Evolutionary conservation across 2,113 vertebrate genomes (phyloP), one percentile per base, ranked within the genome.

Genomic region (Camarhynchus parvulus): DNA sequence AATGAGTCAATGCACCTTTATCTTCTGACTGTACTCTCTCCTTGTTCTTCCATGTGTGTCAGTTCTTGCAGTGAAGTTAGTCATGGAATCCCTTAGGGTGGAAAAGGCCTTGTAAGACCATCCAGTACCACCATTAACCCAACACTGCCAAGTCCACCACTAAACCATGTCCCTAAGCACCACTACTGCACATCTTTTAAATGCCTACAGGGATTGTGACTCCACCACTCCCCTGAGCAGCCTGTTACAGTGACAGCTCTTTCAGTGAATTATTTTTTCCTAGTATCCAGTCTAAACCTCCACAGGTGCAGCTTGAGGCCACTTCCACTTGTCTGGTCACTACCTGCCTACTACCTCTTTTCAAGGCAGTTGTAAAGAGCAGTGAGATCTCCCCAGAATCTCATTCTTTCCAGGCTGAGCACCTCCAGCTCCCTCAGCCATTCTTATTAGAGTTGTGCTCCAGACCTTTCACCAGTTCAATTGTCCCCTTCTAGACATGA

Each of bases 1-100:
- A 94, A 77, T 89, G 92, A 97, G 77, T 93, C 94, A 89, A 11
- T 27, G 49, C 58, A 55, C 69, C 62, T 92, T 94, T 92, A 87
- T 94, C 73, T 64, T 92, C 53, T 85, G 84, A 59, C 68, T 94
- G 46, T 93, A 55, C 52, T 80, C 49, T 47, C 52, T 75, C 39
- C 64, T 81, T 83, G 33, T 67, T 83, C 55, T 86, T 72, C 61
- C 19, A 10, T 47, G 25, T 74, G 58, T 83, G 92, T 77, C 37
- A 90, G 44, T 58, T 83, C 42, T 81, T 87, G 62, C 56, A 78
- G 17, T n/a, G 64, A 75, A 61, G 47, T 73, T 67, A 81, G n/a
- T 88, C n/a, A 84, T 9, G 35, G 69, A 75, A 35, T 72, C 18
- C 44, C 50, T 39, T 31, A 50, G 35, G 19, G 9, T 72, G 25